Base-by-base conservation (phyloP, 92 coral and sea anemone species). In the Paramuricea clavata region DNA sequence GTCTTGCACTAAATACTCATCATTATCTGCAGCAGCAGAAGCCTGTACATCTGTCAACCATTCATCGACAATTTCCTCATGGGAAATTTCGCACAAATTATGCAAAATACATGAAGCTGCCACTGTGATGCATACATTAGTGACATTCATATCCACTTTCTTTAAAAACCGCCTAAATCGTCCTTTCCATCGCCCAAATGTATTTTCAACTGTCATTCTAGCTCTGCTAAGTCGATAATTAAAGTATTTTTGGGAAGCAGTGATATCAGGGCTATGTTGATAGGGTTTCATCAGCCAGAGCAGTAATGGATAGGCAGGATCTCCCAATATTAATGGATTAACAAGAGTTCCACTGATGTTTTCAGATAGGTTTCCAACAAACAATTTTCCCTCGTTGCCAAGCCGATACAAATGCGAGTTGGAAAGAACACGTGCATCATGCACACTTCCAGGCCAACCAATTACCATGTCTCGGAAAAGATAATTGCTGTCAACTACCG, bases 71-170 rank as follows among this genome's bases (percentile, higher is more conserved):
- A 61, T 23, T 61, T 61, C 31, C 16, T 61, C 69, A 19, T 61
- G 27, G 1, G 28, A 19, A 61, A 61, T 19, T 61, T 19, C 69
- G 16, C 69, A 61, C 31, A 61, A 61, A 61, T 61, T 61, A 13
- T 61, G 69, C 13, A 47, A 1, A 47, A 47, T 47, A 15, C 52
- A 47, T 47, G 52, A 47, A 47, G 52, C 52, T 47, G 69, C 69
- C 69, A 61, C 69, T 19, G 69, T 1, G 12, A 61, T 23, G 30
- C 11, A 5, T 23, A 61, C 69, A 61, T 61, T 61, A 19, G 7
- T 23, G 28, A 61, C 69, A 19, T 61, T 23, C 69, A 61, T 61
- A 61, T 61, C 69, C 31, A 61, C 69, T 23, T 61, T 61, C 69
- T 61, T 61, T 30, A 61, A 61, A 23, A 61, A 61, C 69, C 69